Conservation (phyloP, 2,797 vertebrate genomes). For the Brachyrhaphis roseni region DNA sequence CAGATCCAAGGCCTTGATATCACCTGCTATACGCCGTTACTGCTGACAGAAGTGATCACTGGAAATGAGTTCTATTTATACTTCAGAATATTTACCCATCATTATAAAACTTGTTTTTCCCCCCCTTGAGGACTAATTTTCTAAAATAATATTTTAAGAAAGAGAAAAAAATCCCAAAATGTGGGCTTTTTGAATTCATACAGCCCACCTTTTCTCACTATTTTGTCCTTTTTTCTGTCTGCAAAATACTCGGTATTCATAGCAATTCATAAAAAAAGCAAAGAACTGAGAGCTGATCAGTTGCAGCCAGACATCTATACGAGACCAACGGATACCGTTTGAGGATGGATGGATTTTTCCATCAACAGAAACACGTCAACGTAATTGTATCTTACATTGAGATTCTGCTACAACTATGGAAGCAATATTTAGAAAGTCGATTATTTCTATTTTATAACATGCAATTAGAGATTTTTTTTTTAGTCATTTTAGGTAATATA, state of each 20-base stretch:
- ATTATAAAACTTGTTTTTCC: neutral
- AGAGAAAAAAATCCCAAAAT: neutral
- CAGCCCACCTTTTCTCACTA: no score
- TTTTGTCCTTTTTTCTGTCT: neutral
- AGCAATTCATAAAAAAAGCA: neutral
- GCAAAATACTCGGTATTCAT: neutral
- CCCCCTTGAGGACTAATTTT: neutral
- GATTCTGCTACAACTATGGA: neutral
- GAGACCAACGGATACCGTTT: neutral
- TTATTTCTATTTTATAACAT: conserved; percentile 4
- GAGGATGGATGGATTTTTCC: neutral
- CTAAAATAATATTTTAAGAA: neutral
- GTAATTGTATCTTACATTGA: neutral
- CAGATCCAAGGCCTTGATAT: conserved; percentile 43
- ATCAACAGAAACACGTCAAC: neutral
- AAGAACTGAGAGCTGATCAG: neutral
- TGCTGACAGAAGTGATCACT: conserved; percentile 29
- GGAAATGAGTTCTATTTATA: conserved; percentile 10
- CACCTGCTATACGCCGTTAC: conserved; percentile 49
- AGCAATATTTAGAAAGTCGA: neutral
- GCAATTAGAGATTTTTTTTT: conserved; percentile 15
- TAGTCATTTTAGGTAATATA: conserved; percentile 1
- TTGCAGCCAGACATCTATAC: neutral
- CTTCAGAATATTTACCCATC: conserved; percentile 7
- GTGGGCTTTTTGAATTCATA: neutral